A percentile compares a stretch with the other conserved stretches of the same genome.
Evolutionary conservation across 2,888 invertebrate species (phyloP).

Genomic region (Liodrosophila aerea): DNA sequence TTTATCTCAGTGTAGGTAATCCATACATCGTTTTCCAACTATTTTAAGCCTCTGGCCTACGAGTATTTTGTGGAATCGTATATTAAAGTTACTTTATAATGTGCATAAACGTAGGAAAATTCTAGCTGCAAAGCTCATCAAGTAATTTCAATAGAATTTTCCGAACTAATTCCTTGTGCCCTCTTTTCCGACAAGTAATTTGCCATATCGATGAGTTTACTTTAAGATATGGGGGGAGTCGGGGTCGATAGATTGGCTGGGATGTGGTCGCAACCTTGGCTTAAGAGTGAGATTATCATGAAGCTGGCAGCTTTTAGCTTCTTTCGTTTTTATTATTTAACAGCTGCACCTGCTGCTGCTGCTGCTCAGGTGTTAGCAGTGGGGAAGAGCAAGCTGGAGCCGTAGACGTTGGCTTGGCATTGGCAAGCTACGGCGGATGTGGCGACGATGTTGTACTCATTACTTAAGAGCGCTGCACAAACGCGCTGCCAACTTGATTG

Average conservation of each 20-base stretch:
- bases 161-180: conserved; percentile 7
- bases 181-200: conserved; percentile 47
- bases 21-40: too few relatives aligned
- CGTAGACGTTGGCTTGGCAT: too few relatives aligned
- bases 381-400: conserved; percentile 2
- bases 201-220: conserved; percentile 61
- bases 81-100: too few relatives aligned
- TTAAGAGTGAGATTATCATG: conserved; percentile 46
- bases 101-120: too few relatives aligned
- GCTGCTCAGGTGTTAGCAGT: conserved; percentile 33
- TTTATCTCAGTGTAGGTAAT: too few relatives aligned
- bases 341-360: conserved; percentile 50
- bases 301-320: conserved; percentile 42
- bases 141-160: conserved; percentile 15
- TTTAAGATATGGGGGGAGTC: too few relatives aligned
- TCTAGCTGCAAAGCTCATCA: conserved; percentile 3
- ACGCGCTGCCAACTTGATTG: conserved; percentile 61
- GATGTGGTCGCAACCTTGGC: conserved; percentile 48
- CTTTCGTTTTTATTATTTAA: conserved; percentile 39
- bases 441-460: conserved; percentile 57
- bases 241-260: neutral
- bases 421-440: conserved; percentile 17
- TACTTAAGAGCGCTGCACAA: conserved; percentile 65
- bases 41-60: too few relatives aligned
- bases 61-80: too few relatives aligned